Conservation (phyloP, 1,140 invertebrate genomes). For the Caenorhabditis inopinata region DNA sequence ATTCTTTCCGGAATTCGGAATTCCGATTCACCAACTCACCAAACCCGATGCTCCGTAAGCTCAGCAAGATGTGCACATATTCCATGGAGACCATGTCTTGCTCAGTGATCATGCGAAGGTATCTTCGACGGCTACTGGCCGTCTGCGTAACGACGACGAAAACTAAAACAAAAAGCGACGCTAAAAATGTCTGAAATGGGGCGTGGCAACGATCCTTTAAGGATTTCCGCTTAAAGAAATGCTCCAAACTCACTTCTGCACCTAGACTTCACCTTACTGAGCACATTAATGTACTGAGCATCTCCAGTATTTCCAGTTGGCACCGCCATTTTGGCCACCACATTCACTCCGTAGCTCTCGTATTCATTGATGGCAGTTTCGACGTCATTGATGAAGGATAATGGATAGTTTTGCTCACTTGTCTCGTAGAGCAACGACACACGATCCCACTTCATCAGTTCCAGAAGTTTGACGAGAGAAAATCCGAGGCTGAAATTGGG, state of each 20-base stretch:
- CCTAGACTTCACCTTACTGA: not conserved
- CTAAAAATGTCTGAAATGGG: no score
- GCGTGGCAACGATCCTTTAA: no score
- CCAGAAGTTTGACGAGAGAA: not conserved
- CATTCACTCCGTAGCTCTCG: not conserved
- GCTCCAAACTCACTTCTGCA: not conserved
- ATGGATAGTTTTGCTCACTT: not conserved
- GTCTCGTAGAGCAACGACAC: not conserved
- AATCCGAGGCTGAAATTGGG: not conserved
- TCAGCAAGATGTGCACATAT: slow-evolving; percentile 3
- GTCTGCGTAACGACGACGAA: not conserved
- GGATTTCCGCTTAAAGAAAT: no score
- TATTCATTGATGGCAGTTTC: not conserved
- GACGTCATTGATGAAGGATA: not conserved
- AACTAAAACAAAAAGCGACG: no score
- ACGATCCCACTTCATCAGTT: slow-evolving; percentile 19
- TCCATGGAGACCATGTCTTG: not conserved
- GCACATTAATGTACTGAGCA: not conserved
- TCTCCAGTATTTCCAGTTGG: not conserved
- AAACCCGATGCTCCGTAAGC: slow-evolving; percentile 4
- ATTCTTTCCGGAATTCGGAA: no score
- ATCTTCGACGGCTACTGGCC: not conserved
- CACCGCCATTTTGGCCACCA: not conserved
- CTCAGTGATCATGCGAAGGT: not conserved
- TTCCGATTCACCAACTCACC: not conserved